Evolutionary conservation across 2,113 vertebrate species (phyloP), one percentile per base, ranked within the genome.

Genomic region (Anseranas semipalmata): DNA sequence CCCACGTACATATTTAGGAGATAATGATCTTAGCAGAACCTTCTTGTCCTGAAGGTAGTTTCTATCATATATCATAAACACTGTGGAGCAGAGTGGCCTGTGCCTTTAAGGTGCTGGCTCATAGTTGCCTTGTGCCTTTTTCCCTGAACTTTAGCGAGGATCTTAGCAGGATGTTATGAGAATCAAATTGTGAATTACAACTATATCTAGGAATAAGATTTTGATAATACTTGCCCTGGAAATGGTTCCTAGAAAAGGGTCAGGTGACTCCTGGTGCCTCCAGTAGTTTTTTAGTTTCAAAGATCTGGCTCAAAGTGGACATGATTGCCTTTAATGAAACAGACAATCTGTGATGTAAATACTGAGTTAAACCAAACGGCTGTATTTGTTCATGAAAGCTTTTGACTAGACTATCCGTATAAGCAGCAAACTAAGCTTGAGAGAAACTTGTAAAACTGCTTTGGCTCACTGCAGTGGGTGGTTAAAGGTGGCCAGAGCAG

Each of bases 251-350:
- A 21, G 33, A 46, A 52, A 84, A 60, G 8, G 14, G 1, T 32
- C 0, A 0, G 4, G 20, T 85, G 58, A 21, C 39, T 45, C 30
- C 67, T 3, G 63, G 63, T 46, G 20, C 41, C 8, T 89, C 35
- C 22, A 68, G 43, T 14, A 56, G 15, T 12, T 72, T 82, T 66
- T 63, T 10, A 4, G 8, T 60, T 68, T 48, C 45, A 79, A 60
- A 87, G 28, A 45, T 90, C n/a, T 83, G 20, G 2, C 41, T 95
- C 14, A 66, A 91, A 80, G 39, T 22, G 45, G 18, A 12, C 41
- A 20, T 43, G 50, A 65, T 43, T 63, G 33, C 56, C n/a, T n/a
- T n/a, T n/a, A n/a, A n/a, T n/a, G n/a, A n/a, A n/a, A n/a, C n/a
- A 83, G 45, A 48, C 78, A 55, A 45, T 72, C 37, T 74, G 41